Percentiles rank a stretch among this genome's conserved stretches.
phyloP scores from a whole-genome alignment of 2,797 vertebrate species.

The Anguilla anguilla region DNA sequence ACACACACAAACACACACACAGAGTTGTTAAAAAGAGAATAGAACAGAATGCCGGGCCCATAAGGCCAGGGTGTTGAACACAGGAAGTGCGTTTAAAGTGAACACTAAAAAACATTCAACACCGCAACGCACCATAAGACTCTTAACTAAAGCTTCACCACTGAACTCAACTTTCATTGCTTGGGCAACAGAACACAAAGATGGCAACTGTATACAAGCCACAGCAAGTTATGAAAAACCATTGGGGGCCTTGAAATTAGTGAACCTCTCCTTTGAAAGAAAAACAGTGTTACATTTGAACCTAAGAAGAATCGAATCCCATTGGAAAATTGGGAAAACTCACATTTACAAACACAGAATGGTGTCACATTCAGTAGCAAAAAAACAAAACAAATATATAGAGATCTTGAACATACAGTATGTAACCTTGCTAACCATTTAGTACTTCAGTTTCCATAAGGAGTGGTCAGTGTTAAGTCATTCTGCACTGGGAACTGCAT shows the following conservation, averaged over 20 bases:
- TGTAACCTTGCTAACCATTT: neutral
- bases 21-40: slow-evolving; percentile 25
- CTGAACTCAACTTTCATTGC: neutral
- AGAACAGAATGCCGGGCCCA: neutral
- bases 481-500: neutral
- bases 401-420: neutral
- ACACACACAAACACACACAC: slow-evolving; percentile 34
- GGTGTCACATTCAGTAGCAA: neutral
- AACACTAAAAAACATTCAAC: neutral
- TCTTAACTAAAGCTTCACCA: neutral
- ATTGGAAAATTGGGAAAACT: neutral
- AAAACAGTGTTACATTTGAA: neutral
- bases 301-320: neutral
- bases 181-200: neutral
- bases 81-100: neutral
- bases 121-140: neutral
- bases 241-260: neutral
- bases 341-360: neutral
- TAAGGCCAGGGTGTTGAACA: neutral
- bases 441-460: too few species aligned
- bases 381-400: neutral
- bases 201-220: neutral
- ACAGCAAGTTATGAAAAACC: neutral
- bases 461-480: neutral
- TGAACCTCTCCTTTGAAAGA: neutral